Evolutionary conservation across 2,888 invertebrate genomes (phyloP), one percentile per base, ranked within the genome.

Genomic region (Pterostichus niger): DNA sequence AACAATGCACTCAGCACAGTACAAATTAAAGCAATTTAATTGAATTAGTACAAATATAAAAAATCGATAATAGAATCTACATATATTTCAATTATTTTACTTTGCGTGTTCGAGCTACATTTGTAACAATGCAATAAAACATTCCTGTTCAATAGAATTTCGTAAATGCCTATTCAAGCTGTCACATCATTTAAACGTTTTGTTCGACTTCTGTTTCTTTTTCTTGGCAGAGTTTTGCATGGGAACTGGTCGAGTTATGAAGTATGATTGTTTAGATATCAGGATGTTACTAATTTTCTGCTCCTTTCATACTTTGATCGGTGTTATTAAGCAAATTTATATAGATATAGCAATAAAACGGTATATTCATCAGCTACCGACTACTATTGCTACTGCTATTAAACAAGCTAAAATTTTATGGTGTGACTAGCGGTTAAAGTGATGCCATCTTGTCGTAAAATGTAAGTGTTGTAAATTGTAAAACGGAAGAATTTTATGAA

Each of bases 191-290:
- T 59, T 6, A 59, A 59, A 31, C 13, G 9, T 59, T 59, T 40
- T 6, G 4, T 1, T 59, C 10, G 31, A 9, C 17, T 49, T 40
- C 7, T 40, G 40, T 40, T 40, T 40, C 40, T 49, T 49, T 49
- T 49, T n/a, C 49, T 49, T 10, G 49, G 13, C 49, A 49, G 49
- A 5, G 9, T 7, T 59, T 59, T 59, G 59, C 59, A 59, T 59
- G 31, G 24, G 59, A 17, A 59, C 33, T 33, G 5, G 35, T 13
- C 10, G 13, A n/a, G 52, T 13, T 52, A 52, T 64, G 35, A 31
- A n/a, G 64, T 35, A 35, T 35, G 35, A 64, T 64, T 64, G 64
- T 64, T 64, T 35, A 64, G 15, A n/a, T 40, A 64, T 64, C 64
- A 40, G 64, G 64, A 64, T 35, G 64, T 64, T 33, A 15, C 6